phyloP scores from a whole-genome alignment of 2,888 invertebrate species.

The Agriopis aurantiaria region DNA sequence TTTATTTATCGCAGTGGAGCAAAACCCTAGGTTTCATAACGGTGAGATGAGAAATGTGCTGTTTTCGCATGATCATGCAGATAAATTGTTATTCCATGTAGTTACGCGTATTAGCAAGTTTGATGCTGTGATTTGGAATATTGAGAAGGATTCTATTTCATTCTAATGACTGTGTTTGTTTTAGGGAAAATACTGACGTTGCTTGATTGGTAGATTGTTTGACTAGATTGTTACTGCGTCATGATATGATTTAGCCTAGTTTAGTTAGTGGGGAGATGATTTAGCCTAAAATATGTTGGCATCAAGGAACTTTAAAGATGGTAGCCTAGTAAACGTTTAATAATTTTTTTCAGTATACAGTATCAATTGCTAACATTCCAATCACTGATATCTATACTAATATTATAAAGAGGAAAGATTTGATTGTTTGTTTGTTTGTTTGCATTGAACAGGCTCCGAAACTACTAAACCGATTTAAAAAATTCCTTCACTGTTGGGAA shows the following conservation, averaged over 20 bases:
- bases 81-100: constrained; percentile 39
- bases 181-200: not conserved
- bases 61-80: constrained; percentile 38
- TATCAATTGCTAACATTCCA: too few relatives aligned
- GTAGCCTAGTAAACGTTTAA: too few relatives aligned
- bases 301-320: too few relatives aligned
- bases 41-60: constrained; percentile 44
- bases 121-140: constrained; percentile 29
- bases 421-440: too few relatives aligned
- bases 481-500: too few relatives aligned
- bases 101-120: constrained; percentile 37
- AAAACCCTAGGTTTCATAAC: constrained; percentile 30
- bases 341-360: too few relatives aligned
- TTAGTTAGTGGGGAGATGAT: too few relatives aligned
- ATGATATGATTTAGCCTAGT: not conserved
- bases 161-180: constrained; percentile 14
- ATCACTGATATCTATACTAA: too few relatives aligned
- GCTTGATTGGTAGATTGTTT: not conserved
- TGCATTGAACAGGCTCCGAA: too few relatives aligned
- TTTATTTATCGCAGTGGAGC: not conserved
- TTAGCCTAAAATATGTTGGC: too few relatives aligned
- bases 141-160: constrained; percentile 10
- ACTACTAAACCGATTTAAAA: too few relatives aligned
- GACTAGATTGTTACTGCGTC: not conserved
- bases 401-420: too few relatives aligned